These are phyloP conservation scores for Trachelus tabidus DNA, from an alignment of 2,888 invertebrate genomes.

Conservation along the genomic window DNA sequence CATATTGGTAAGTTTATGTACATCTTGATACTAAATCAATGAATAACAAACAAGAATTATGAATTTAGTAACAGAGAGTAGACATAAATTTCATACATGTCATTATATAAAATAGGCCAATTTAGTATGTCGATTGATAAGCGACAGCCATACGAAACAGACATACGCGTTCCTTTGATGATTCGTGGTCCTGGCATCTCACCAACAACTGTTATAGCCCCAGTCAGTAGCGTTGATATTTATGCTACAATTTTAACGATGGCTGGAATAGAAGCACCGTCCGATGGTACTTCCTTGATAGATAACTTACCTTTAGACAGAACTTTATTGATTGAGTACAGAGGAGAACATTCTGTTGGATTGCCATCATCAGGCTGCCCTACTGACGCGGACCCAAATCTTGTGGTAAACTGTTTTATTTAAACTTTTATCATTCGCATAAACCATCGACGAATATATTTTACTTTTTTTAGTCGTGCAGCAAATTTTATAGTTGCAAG, in stretches of 20 bases:
- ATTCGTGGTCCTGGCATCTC: slow-evolving; percentile 80
- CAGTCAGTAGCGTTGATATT: slow-evolving; percentile 83
- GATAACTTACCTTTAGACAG: slow-evolving; percentile 62
- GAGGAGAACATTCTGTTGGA: slow-evolving; percentile 77
- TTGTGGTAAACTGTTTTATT: slow-evolving; percentile 69
- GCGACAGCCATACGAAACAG: slow-evolving; percentile 90
- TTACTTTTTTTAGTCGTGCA: slow-evolving; percentile 65
- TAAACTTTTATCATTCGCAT: background rate
- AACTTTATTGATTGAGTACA: slow-evolving; percentile 82
- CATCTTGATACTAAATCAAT: background rate
- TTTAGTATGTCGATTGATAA: slow-evolving; percentile 91
- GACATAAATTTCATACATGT: background rate
- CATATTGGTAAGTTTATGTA: slow-evolving; percentile 76
- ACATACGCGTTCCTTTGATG: slow-evolving; percentile 85
- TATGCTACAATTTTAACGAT: slow-evolving; percentile 85
- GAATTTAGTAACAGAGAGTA: background rate
- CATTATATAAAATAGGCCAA: slow-evolving; percentile 73
- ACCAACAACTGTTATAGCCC: slow-evolving; percentile 67
- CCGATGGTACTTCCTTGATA: slow-evolving; percentile 54
- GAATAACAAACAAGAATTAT: background rate
- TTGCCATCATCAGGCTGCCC: slow-evolving; percentile 75
- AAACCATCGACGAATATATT: background rate
- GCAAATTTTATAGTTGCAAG: slow-evolving; percentile 77
- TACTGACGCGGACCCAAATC: slow-evolving; percentile 70
- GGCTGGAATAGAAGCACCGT: slow-evolving; percentile 70